Conservation (phyloP, 2,797 vertebrate species). For the Linurgus olivaceus region DNA sequence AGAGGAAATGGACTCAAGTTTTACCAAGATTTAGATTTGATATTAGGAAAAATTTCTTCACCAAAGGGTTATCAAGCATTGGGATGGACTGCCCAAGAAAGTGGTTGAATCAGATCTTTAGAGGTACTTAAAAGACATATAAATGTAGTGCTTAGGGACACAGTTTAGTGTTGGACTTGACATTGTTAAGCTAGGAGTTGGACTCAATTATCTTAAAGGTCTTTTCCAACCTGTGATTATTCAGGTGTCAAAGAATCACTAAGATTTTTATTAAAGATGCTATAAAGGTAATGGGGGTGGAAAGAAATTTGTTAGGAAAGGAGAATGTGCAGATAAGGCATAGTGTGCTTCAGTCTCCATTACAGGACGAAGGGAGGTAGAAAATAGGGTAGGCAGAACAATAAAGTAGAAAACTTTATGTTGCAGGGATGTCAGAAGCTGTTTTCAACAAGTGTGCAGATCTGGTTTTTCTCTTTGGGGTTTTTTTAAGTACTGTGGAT, state of each 20-base stretch:
- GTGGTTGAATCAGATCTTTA: neutral
- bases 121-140: neutral
- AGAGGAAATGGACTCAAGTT: neutral
- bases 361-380: neutral
- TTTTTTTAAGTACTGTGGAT: neutral
- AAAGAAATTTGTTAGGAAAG: neutral
- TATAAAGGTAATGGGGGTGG: rapidly evolving
- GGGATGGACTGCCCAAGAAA: neutral
- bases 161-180: neutral
- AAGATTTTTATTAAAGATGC: neutral
- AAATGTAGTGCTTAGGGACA: neutral
- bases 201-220: neutral
- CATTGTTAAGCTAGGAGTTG: neutral
- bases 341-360: neutral
- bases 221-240: neutral
- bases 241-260: neutral
- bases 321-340: neutral
- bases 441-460: neutral
- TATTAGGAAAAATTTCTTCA: neutral
- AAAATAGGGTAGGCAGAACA: neutral
- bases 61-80: neutral
- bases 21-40: neutral
- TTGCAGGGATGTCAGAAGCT: neutral
- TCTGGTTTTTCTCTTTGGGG: neutral
- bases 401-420: neutral